Percentiles rank a stretch among this genome's conserved stretches.
phyloP scores from a whole-genome alignment of 2,797 vertebrate genomes.

The Ctenopoma multispine region DNA sequence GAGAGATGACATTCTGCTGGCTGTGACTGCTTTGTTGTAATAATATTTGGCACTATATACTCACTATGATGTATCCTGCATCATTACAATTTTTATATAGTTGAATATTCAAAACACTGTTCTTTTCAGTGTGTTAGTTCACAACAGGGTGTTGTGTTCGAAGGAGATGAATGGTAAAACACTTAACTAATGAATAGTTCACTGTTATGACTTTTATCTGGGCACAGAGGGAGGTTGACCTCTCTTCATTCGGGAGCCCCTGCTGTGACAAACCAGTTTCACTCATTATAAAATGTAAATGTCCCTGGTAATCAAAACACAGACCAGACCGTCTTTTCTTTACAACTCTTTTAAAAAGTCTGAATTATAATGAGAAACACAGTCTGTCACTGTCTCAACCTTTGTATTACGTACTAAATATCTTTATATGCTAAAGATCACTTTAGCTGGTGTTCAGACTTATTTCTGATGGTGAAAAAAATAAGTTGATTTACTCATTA shows the following conservation, averaged over 20 bases:
- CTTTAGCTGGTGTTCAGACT: no score
- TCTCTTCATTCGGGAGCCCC: conserved; percentile 4
- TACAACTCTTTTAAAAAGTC: neutral
- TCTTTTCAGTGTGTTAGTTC: conserved; percentile 12
- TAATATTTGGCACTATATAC: conserved; percentile 47
- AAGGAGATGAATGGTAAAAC: conserved; percentile 1
- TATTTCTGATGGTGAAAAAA: no score
- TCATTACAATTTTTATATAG: neutral
- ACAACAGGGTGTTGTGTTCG: neutral
- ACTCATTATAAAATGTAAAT: conserved; percentile 22
- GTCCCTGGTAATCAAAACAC: conserved; percentile 20
- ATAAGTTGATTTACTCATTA: no score
- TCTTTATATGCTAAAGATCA: neutral
- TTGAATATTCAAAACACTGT: conserved; percentile 35
- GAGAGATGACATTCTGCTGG: conserved; percentile 48
- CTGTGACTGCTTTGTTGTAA: conserved; percentile 40
- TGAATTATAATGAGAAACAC: neutral
- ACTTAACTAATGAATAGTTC: conserved; percentile 12
- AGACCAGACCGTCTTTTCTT: neutral
- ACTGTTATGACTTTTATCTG: conserved; percentile 23
- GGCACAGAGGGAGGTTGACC: conserved; percentile 6
- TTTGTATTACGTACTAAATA: neutral
- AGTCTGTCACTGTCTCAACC: neutral
- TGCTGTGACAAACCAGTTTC: conserved; percentile 13
- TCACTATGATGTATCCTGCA: conserved; percentile 30